Conservation (phyloP, 2,888 invertebrate species). For the Punctoribates punctum region DNA sequence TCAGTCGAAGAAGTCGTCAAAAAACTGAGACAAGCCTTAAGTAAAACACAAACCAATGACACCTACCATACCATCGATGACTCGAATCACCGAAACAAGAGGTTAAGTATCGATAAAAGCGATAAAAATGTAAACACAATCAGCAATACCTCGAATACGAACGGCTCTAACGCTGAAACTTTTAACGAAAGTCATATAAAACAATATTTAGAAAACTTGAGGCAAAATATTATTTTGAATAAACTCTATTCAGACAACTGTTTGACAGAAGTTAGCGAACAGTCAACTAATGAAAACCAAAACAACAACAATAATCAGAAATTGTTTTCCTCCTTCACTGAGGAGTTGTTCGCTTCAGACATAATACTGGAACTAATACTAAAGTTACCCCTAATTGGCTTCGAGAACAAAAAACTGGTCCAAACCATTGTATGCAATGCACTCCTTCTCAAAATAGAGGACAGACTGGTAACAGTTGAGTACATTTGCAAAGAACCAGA, state of each 20-base stretch:
- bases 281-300: background rate
- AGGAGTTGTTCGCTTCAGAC: conserved; percentile 4
- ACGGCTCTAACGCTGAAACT: background rate
- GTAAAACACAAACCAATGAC: background rate
- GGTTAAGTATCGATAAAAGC: background rate
- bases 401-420: conserved; percentile 38
- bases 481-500: conserved; percentile 34
- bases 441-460: conserved; percentile 28
- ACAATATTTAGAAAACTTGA: conserved; percentile 22
- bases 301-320: background rate
- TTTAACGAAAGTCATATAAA: conserved; percentile 5
- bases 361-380: conserved; percentile 4
- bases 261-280: background rate
- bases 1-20: conserved; percentile 27
- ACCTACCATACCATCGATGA: background rate
- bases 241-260: background rate
- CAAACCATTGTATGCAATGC: conserved; percentile 37
- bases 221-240: conserved; percentile 17
- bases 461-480: conserved; percentile 29
- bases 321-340: conserved; percentile 13
- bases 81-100: background rate
- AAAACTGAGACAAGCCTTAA: conserved; percentile 22
- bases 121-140: background rate
- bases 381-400: conserved; percentile 40
- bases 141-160: background rate